Evolutionary conservation across 2,797 vertebrate species (phyloP).

Genomic region (Garrulus glandarius): DNA sequence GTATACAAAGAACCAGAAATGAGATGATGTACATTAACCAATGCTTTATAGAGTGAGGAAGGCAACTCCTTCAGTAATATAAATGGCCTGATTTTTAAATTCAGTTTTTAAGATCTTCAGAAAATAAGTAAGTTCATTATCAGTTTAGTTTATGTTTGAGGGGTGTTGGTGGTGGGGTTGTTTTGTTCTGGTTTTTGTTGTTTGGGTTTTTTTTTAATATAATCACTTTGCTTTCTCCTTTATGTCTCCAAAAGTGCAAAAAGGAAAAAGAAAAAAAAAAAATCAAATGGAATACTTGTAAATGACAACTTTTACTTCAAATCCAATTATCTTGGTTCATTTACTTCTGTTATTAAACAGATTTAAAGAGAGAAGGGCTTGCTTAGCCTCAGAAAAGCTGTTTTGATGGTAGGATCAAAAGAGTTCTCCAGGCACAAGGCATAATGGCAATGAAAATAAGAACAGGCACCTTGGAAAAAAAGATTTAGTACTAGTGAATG

Average conservation of each 20-base stretch:
- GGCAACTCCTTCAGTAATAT: not conserved
- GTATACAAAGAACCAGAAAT: not conserved
- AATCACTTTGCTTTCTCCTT: not conserved
- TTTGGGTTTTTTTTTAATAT: not conserved
- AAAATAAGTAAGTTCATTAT: not conserved
- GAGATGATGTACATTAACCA: not conserved
- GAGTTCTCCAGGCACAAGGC: not conserved
- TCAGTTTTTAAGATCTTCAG: not conserved
- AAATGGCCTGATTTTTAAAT: not conserved
- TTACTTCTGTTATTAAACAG: constrained; percentile 28
- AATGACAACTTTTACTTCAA: constrained; percentile 21
- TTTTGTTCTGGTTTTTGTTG: not conserved
- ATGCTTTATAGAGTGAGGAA: not conserved
- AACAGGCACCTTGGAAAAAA: not conserved
- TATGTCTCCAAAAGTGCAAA: not conserved
- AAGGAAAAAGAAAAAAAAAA: not conserved
- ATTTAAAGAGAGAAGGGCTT: constrained; percentile 17
- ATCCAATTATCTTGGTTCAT: constrained; percentile 17
- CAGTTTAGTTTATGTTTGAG: not conserved
- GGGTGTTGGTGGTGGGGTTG: not conserved
- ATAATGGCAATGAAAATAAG: constrained; percentile 1
- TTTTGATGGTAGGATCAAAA: constrained; percentile 42
- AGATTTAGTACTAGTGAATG: not conserved
- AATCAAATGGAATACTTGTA: not conserved
- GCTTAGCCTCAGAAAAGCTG: not conserved